These are phyloP conservation scores for Willowsia nigromaculata DNA, from an alignment of 2,888 invertebrate species.

Conservation along the genomic window DNA sequence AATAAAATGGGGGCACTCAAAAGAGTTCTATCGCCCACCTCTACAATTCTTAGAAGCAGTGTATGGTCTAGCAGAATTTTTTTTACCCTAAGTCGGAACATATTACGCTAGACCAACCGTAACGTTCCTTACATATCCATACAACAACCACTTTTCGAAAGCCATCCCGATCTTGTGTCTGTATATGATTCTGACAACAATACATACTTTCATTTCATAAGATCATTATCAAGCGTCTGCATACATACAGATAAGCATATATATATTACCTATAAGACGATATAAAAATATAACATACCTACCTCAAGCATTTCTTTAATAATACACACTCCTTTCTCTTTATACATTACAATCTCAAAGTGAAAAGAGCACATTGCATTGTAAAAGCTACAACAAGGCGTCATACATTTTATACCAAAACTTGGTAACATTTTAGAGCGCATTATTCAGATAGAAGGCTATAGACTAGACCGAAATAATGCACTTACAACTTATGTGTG, in stretches of 20 bases:
- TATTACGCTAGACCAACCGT: conserved; percentile 18
- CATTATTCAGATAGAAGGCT: conserved; percentile 23
- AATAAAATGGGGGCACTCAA: background rate
- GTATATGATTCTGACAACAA: background rate
- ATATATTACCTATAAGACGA: background rate
- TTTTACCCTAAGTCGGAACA: conserved; percentile 22
- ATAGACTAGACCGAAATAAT: background rate
- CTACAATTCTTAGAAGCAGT: background rate
- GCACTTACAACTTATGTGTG: background rate
- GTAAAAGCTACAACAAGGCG: background rate
- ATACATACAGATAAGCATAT: background rate
- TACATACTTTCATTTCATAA: background rate
- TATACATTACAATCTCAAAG: background rate
- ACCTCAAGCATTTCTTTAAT: conserved; percentile 22
- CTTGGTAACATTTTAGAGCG: conserved; percentile 7
- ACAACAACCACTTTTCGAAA: background rate
- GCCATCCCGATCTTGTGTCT: background rate
- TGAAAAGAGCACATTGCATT: background rate
- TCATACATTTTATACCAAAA: background rate
- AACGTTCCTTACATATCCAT: conserved; percentile 1
- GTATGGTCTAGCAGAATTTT: conserved; percentile 1
- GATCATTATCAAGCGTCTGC: too few relatives aligned
- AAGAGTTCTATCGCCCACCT: background rate
- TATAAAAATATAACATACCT: background rate
- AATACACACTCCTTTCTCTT: background rate